phyloP scores from a whole-genome alignment of 2,113 vertebrate genomes.

The Grallaria varia region DNA sequence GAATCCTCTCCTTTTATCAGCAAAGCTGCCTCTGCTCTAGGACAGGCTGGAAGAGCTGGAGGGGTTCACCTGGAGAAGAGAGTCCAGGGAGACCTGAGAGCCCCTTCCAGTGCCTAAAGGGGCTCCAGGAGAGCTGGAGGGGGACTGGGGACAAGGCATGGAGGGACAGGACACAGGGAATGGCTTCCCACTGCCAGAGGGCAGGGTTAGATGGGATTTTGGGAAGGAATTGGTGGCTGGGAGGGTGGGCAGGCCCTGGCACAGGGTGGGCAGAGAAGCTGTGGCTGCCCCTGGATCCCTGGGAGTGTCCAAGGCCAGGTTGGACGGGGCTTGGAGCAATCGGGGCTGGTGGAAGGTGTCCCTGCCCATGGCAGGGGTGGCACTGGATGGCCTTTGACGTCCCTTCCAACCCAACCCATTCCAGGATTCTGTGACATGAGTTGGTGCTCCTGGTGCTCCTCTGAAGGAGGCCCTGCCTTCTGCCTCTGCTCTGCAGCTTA shows the following conservation, averaged over 20 bases:
- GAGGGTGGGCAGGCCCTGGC: background rate
- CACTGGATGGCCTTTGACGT: rapidly evolving
- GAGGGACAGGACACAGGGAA: background rate
- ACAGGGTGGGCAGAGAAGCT: background rate
- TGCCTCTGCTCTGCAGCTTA: background rate
- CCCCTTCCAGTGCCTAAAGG: rapidly evolving
- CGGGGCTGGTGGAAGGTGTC: background rate
- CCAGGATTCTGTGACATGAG: background rate
- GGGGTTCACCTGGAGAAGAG: rapidly evolving
- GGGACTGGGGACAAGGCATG: background rate
- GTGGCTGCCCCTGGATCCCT: background rate
- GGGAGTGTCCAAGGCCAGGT: background rate
- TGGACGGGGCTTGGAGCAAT: background rate
- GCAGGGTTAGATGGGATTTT: rapidly evolving
- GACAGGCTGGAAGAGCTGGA: background rate
- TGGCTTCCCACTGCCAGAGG: background rate
- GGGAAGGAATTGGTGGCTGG: background rate
- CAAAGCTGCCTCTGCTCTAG: background rate
- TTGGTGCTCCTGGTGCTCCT: background rate
- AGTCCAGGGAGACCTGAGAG: background rate
- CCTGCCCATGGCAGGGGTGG: background rate
- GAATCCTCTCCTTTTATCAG: background rate
- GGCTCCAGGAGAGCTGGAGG: background rate
- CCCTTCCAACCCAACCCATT: background rate
- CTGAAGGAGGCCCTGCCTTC: background rate